Conservation (phyloP, 2,797 vertebrate species). For the Urosaurus nigricauda region DNA sequence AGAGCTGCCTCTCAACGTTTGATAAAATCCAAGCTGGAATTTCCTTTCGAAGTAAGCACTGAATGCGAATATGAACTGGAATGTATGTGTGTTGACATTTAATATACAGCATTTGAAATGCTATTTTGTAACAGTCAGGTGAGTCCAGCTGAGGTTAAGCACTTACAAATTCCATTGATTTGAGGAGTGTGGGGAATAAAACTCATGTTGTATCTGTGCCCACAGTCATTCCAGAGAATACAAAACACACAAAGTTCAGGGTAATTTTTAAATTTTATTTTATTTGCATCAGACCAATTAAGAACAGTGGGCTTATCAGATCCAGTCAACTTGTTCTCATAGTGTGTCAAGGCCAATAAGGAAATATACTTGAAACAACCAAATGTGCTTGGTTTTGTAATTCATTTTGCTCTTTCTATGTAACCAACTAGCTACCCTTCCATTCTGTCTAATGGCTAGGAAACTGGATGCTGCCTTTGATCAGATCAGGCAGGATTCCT, state of each 20-base stretch:
- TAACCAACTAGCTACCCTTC: not conserved
- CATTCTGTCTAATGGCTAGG: not conserved
- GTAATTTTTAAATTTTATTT: not conserved
- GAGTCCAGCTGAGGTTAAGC: not conserved
- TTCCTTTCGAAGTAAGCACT: not conserved
- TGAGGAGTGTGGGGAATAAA: not conserved
- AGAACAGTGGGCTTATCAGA: not conserved
- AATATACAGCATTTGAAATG: not conserved
- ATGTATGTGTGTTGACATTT: not conserved
- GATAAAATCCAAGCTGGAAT: slow-evolving; percentile 4
- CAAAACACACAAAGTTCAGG: not conserved
- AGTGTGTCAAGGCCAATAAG: not conserved
- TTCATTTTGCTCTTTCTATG: not conserved
- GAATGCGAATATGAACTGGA: not conserved
- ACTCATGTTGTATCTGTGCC: not conserved
- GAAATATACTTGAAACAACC: not conserved
- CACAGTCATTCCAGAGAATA: not conserved
- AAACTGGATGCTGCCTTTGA: not conserved
- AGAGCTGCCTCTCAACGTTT: not conserved
- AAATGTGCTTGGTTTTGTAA: not conserved
- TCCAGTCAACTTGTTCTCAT: not conserved
- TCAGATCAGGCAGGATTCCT: not conserved
- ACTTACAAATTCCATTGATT: not conserved
- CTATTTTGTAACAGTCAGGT: not conserved
- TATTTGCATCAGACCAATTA: not conserved